Evolutionary conservation across 2,113 vertebrate species (phyloP).

Genomic region (Pogonocichla stellata): DNA sequence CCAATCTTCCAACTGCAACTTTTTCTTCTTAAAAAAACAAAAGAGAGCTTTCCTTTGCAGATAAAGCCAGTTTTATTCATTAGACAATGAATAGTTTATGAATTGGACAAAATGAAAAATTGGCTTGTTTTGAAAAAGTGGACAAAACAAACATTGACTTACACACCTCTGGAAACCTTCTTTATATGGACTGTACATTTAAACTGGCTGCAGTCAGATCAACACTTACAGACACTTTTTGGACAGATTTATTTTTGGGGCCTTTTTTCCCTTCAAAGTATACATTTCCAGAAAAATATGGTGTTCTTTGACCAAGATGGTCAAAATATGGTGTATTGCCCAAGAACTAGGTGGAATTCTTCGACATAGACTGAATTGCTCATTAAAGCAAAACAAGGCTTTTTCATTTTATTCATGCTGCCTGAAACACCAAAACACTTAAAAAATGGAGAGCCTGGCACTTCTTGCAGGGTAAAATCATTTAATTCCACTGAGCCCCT

Average conservation of each 20-base stretch:
- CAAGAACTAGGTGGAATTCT: neutral
- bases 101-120: neutral
- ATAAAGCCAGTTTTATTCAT: neutral
- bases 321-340: neutral
- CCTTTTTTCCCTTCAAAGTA: neutral
- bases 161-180: neutral
- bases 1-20: neutral
- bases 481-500: neutral
- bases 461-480: neutral
- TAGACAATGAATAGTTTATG: neutral
- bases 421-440: neutral
- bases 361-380: neutral
- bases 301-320: neutral
- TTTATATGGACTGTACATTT: accelerated
- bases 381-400: neutral
- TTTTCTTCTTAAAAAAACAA: neutral
- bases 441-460: neutral
- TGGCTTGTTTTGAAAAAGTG: neutral
- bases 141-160: neutral
- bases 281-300: neutral
- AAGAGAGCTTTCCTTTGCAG: neutral
- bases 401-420: neutral
- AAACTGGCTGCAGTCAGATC: neutral
- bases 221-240: neutral
- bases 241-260: neutral